These are phyloP conservation scores for Cantharis flavilabris DNA, from an alignment of 2,888 invertebrate genomes.

Conservation along the genomic window DNA sequence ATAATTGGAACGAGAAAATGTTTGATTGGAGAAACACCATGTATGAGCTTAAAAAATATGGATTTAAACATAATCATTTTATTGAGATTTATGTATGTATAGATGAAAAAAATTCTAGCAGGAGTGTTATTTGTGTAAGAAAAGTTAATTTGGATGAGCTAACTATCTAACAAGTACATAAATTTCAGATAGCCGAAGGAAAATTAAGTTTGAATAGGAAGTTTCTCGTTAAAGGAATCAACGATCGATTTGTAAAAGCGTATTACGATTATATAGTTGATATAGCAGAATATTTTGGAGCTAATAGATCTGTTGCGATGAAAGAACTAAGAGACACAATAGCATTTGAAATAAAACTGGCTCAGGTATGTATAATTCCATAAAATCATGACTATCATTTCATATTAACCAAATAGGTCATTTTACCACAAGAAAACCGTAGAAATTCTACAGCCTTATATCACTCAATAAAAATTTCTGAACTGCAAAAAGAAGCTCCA, in stretches of 20 bases:
- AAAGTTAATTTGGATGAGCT: not conserved
- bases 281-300: constrained; percentile 40
- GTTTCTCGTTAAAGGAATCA: constrained; percentile 33
- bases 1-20: constrained; percentile 69
- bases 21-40: constrained; percentile 85
- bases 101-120: constrained; percentile 87
- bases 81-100: constrained; percentile 87
- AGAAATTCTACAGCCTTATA: constrained; percentile 88
- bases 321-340: constrained; percentile 38
- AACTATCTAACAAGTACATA: not conserved
- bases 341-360: constrained; percentile 38
- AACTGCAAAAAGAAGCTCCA: constrained; percentile 76
- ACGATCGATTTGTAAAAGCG: constrained; percentile 33
- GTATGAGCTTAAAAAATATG: constrained; percentile 76
- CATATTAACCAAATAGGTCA: constrained; percentile 69
- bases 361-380: constrained; percentile 46
- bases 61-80: constrained; percentile 88
- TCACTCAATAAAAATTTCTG: constrained; percentile 82
- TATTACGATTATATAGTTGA: constrained; percentile 42
- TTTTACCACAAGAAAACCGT: constrained; percentile 83
- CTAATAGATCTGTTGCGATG: constrained; percentile 32
- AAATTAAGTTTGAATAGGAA: constrained; percentile 33
- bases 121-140: constrained; percentile 82
- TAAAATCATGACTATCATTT: constrained; percentile 24
- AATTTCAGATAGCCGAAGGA: constrained; percentile 35